Conservation (phyloP, 2,113 vertebrate genomes). For the Festucalex cinctus region DNA sequence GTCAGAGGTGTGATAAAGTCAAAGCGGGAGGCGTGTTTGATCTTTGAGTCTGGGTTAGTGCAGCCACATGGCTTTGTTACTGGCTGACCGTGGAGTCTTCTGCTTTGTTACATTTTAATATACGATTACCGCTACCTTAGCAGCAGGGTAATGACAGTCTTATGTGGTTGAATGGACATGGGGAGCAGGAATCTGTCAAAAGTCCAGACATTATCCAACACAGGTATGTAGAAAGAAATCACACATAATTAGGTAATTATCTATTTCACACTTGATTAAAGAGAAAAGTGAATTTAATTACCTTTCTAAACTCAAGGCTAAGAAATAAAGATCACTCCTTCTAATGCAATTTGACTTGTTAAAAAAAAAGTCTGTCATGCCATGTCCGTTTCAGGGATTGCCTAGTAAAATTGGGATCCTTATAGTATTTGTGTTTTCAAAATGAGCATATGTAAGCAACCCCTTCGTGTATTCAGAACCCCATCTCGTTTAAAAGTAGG, state of each 20-base stretch:
- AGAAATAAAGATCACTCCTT: constrained; percentile 22
- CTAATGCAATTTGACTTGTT: constrained; percentile 27
- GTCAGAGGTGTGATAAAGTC: constrained; percentile 37
- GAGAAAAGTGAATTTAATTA: constrained; percentile 45
- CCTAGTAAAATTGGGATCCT: neutral
- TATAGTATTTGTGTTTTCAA: neutral
- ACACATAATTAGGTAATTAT: constrained; percentile 37
- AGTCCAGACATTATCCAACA: constrained; percentile 38
- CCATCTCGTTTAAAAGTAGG: neutral
- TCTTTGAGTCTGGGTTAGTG: constrained; percentile 9
- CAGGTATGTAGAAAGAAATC: constrained; percentile 23
- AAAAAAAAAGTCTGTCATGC: constrained; percentile 2
- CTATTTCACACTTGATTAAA: constrained; percentile 45
- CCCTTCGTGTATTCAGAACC: neutral
- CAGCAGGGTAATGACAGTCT: neutral
- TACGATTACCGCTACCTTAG: neutral
- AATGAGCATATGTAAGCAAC: neutral
- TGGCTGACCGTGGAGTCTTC: neutral
- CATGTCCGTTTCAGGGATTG: neutral
- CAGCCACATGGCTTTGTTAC: constrained; percentile 1
- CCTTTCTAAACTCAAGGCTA: constrained; percentile 18
- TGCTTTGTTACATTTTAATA: constrained; percentile 28
- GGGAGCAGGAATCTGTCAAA: constrained; percentile 20
- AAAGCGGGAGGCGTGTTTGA: constrained; percentile 27
- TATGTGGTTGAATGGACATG: constrained; percentile 16